These are phyloP conservation scores for Diachrysia chrysitis DNA, from an alignment of 2,888 invertebrate species.

Conservation along the genomic window DNA sequence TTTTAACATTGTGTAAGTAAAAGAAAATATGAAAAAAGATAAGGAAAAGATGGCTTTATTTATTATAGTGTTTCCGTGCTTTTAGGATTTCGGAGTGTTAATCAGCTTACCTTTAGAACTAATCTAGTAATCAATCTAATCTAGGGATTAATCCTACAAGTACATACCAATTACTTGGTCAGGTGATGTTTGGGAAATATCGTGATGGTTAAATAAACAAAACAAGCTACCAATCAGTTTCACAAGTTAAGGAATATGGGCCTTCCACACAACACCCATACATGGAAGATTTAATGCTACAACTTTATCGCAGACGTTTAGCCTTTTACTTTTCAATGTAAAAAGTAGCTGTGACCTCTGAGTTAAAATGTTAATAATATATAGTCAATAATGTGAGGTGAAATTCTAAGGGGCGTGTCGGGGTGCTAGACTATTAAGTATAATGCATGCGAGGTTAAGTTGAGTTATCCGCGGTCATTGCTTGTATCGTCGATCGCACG, in stretches of 20 bases:
- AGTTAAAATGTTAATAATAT: background rate
- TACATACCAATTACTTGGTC: background rate
- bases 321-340: conserved; percentile 5
- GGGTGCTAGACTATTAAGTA: conserved; percentile 4
- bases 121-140: background rate
- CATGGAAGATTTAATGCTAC: background rate
- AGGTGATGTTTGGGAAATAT: no score
- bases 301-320: background rate
- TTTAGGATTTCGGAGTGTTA: background rate
- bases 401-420: conserved; percentile 3
- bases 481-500: no score
- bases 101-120: background rate
- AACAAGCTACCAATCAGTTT: background rate
- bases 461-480: background rate
- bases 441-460: background rate
- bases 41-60: no score
- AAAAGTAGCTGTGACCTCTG: background rate
- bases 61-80: background rate
- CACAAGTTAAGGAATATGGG: background rate
- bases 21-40: no score
- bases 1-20: no score
- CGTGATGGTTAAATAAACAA: no score
- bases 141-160: background rate
- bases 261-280: background rate
- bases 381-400: conserved; percentile 2